Conservation (phyloP, 2,888 invertebrate species). For the Catocala fraxini region DNA sequence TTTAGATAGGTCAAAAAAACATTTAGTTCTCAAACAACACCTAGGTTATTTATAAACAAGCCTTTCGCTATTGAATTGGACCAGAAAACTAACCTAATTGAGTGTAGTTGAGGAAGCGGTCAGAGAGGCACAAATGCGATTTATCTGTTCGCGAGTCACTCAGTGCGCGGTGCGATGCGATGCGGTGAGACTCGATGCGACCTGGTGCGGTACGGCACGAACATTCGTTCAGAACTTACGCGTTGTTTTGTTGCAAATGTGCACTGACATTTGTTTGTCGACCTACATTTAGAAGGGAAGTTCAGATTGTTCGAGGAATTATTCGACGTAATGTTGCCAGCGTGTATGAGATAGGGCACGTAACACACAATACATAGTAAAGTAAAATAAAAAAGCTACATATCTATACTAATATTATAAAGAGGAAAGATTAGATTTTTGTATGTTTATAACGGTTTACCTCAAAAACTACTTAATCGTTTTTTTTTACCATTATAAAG, state of each 20-base stretch:
- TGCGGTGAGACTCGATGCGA: neutral
- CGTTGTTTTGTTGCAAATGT: conserved; percentile 5
- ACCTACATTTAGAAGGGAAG: neutral
- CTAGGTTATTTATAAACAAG: too few relatives aligned
- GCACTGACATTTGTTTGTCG: neutral
- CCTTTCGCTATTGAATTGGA: conserved; percentile 26
- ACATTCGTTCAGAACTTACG: neutral
- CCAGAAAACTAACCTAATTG: conserved; percentile 64
- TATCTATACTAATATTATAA: too few relatives aligned
- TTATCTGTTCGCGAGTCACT: conserved; percentile 66
- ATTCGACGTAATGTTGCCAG: neutral
- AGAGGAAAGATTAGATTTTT: too few relatives aligned
- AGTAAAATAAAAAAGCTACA: too few relatives aligned
- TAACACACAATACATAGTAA: too few relatives aligned
- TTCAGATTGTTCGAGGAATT: neutral
- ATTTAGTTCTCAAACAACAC: too few relatives aligned
- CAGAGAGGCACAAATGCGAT: conserved; percentile 72
- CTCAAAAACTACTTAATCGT: too few relatives aligned
- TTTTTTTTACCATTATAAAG: too few relatives aligned
- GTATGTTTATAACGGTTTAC: too few relatives aligned
- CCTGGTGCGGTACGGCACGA: neutral
- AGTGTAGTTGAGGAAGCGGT: conserved; percentile 67
- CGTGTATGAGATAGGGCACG: too few relatives aligned
- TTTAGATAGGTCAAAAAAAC: too few relatives aligned
- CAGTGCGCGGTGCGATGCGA: conserved; percentile 14